Percentiles rank a stretch among this genome's conserved stretches.
phyloP scores from a whole-genome alignment of 2,797 vertebrate genomes.

The Cottoperca gobio region DNA sequence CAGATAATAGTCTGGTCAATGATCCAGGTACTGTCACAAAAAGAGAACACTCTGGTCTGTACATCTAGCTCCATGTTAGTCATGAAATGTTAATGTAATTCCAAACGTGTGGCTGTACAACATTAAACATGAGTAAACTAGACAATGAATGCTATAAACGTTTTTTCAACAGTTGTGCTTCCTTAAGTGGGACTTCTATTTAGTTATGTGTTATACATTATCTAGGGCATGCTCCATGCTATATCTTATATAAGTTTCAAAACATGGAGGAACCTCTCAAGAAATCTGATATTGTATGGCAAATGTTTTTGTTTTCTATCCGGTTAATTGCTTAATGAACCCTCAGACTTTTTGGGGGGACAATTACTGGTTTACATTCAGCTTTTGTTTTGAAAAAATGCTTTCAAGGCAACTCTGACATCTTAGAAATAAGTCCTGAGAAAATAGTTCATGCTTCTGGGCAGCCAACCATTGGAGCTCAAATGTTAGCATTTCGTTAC shows the following conservation, averaged over 20 bases:
- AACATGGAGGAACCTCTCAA: neutral
- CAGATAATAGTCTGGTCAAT: constrained; percentile 28
- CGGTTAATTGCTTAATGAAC: neutral
- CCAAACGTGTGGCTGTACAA: constrained; percentile 8
- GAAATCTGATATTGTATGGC: neutral
- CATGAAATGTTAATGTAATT: constrained; percentile 15
- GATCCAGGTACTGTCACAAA: constrained; percentile 24
- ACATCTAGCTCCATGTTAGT: constrained; percentile 17
- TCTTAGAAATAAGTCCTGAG: neutral
- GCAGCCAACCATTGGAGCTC: no score
- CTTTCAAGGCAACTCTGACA: neutral
- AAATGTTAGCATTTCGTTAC: neutral
- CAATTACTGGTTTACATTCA: neutral
- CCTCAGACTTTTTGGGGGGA: neutral
- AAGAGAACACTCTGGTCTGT: neutral
- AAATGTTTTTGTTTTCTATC: neutral
- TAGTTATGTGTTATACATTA: constrained; percentile 1
- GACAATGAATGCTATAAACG: constrained; percentile 9
- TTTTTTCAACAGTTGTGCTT: neutral
- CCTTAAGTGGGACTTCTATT: neutral
- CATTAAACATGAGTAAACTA: constrained; percentile 17
- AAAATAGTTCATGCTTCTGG: neutral
- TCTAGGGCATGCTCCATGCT: neutral
- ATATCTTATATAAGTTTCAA: neutral
- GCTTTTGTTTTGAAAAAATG: neutral